Evolutionary conservation across 2,113 vertebrate genomes (phyloP), one percentile per base, ranked within the genome.

Genomic region (Lonchura striata): DNA sequence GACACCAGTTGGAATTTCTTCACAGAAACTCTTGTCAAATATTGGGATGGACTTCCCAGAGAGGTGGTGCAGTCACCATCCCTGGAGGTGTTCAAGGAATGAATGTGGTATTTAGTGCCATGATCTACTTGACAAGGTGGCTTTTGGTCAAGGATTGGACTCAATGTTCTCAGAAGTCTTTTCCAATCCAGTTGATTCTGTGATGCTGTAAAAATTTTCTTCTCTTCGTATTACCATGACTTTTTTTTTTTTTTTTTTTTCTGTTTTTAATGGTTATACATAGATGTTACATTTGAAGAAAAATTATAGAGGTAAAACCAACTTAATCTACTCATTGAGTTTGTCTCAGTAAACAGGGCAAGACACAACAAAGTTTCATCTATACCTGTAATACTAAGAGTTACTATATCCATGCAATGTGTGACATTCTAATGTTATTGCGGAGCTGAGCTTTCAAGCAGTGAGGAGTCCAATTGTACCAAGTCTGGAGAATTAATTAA

Each of bases 391-490:
- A 39, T 25, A 31, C 30, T 50, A 10, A 25, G 22, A 64, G 7
- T 79, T 82, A 12, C 30, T 10, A 33, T 0, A 0, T 42, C 74
- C 30, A 35, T 1, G 0, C 2, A 47, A 12, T 11, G 1, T 56
- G 27, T 53, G 16, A 10, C 42, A 4, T 75, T 53, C 24, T n/a
- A 86, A 41, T 66, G 23, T 28, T 76, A 12, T 57, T 70, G 24
- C 1, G 0, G 19, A 86, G 15, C 2, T 72, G 28, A 71, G 13
- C 7, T 50, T 83, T 86, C 76, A 63, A 76, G 21, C 16, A 41
- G 8, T 35, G 44, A 88, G 14, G 57, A 82, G 4, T 28, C 28
- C 21, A 22, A 10, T 7, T 24, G 3, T 27, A 52, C 6, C 15
- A 76, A 37, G 53, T 24, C 15, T 63, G 15, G 13, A 78, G 11